These are phyloP conservation scores for Mesocentrotus franciscanus DNA, from an alignment of 53 echinoderm and acorn worm genomes.

Conservation along the genomic window DNA sequence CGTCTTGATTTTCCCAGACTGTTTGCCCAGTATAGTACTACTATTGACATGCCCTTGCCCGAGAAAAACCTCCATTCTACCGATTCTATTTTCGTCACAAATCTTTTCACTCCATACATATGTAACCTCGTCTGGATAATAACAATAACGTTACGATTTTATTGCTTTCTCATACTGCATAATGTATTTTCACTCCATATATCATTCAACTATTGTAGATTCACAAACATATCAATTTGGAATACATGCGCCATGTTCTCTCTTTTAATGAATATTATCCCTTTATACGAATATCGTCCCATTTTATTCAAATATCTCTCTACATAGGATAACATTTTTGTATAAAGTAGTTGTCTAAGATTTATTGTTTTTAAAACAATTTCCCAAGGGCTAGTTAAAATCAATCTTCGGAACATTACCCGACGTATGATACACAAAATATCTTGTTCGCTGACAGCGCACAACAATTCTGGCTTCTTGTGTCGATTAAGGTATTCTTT, in stretches of 20 bases:
- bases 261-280: no score
- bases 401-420: no score
- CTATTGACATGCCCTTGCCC: conserved; percentile 51
- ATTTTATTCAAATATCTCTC: no score
- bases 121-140: conserved; percentile 48
- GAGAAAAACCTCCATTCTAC: conserved; percentile 22
- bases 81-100: conserved; percentile 37
- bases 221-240: neutral
- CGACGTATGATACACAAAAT: neutral
- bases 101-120: conserved; percentile 1
- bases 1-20: conserved; percentile 44
- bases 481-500: neutral
- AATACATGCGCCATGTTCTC: neutral
- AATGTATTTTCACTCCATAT: neutral
- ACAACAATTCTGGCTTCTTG: neutral
- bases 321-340: no score
- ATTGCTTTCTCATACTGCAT: conserved; percentile 17
- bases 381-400: no score
- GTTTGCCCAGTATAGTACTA: conserved; percentile 45
- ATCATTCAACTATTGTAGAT: neutral
- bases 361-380: no score
- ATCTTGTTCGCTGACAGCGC: neutral
- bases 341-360: no score
- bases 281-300: no score
- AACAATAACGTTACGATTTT: neutral